Base-by-base conservation (phyloP, 1,140 invertebrate species). In the Metopolophium dirhodum region DNA sequence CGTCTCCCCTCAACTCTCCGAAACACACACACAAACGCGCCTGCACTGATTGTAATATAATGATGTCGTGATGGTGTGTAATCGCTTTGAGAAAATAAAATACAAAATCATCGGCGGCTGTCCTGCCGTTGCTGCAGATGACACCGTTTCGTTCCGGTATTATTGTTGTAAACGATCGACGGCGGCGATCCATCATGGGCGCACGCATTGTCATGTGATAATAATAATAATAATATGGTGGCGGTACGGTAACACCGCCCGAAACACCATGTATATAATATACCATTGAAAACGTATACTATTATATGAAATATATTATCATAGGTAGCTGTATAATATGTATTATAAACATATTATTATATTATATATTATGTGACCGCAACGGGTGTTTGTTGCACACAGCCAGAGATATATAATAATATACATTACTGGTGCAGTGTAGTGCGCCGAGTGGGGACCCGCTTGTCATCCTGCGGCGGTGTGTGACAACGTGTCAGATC, bases 81-180 rank as follows among this genome's bases (percentile, higher is more conserved):
- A 77, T 77, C 61, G n/a, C 30, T 77, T 30, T n/a, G 30, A 77
- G 61, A 77, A 77, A 77, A 68, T 26, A 77, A 77, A 77, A 77
- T 77, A 77, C 61, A n/a, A n/a, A n/a, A 77, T 77, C 61, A 77
- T 77, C 61, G 61, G 61, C 61, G 61, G 61, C 61, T 77, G 61
- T n/a, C 14, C n/a, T n/a, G 30, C 6, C 61, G 61, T 77, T 18
- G 61, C 30, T n/a, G 30, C 61, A 77, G 61, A 77, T 77, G 61
- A 77, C 61, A n/a, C 30, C 61, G 61, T 77, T 68, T 77, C 61
- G 61, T 77, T 77, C 61, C 61, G 61, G 61, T 77, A 18, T 77
- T 77, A 77, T 77, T n/a, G n/a, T 77, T 77, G 61, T 77, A 22
- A 18, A 77, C 61, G 61, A 77, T 77, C 30, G 30, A 77, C 61